These are phyloP conservation scores for Eurytoma adleriae DNA, from an alignment of 2,888 invertebrate species.

Conservation along the genomic window DNA sequence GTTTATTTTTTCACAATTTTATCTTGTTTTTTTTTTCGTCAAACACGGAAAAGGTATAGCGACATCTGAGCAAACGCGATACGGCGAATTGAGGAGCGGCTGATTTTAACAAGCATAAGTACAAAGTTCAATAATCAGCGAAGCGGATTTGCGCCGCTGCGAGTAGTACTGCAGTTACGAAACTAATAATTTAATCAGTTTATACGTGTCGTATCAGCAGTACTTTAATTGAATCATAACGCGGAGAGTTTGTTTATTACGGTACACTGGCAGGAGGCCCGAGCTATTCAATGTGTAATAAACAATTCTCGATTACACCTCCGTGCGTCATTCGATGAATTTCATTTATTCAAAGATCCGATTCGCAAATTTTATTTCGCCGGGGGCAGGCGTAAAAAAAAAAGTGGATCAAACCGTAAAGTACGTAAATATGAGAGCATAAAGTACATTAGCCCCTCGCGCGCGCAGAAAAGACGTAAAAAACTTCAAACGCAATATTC, in stretches of 20 bases:
- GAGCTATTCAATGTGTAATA: not conserved
- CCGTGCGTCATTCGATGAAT: no score
- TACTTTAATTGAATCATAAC: conserved; percentile 27
- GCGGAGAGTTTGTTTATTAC: conserved; percentile 11
- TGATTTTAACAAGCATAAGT: conserved; percentile 10
- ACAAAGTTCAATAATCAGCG: not conserved
- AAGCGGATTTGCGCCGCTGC: not conserved
- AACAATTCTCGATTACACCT: not conserved
- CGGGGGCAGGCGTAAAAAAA: no score
- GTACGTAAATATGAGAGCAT: no score
- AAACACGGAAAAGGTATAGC: no score
- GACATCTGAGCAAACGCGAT: not conserved
- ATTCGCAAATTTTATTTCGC: no score
- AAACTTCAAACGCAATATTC: no score
- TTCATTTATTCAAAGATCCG: no score
- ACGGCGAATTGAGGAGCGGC: conserved; percentile 1
- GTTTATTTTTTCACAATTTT: not conserved
- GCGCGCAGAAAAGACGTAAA: no score
- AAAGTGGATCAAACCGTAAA: no score
- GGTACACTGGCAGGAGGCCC: not conserved
- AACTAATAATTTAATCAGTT: conserved; percentile 37
- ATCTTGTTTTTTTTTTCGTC: not conserved
- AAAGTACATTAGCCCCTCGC: no score
- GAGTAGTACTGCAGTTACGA: not conserved
- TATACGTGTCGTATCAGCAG: not conserved